These are phyloP conservation scores for Graphium colonna DNA, from an alignment of 2,888 invertebrate genomes.

Conservation along the genomic window DNA sequence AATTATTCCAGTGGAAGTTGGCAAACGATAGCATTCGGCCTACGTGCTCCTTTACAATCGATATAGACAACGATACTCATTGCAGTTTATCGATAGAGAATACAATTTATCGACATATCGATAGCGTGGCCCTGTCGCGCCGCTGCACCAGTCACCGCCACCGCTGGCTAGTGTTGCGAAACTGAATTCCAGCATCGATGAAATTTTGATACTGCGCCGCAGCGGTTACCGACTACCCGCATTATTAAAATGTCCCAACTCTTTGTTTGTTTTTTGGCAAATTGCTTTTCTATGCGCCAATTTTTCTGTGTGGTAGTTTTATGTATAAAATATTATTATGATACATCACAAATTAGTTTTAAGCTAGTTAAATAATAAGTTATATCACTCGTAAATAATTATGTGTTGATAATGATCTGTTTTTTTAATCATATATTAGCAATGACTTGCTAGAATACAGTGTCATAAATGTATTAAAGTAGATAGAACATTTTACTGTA, in stretches of 20 bases:
- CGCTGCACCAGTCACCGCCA: conserved; percentile 62
- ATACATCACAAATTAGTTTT: too few species aligned
- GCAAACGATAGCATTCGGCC: conserved; percentile 8
- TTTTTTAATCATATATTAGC: too few species aligned
- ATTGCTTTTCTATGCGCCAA: too few species aligned
- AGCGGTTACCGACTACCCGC: neutral
- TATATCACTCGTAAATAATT: too few species aligned
- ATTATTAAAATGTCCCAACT: conserved; percentile 18
- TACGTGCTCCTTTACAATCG: neutral
- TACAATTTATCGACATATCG: neutral
- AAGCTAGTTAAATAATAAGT: too few species aligned
- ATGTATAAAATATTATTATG: too few species aligned
- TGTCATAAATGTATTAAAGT: too few species aligned
- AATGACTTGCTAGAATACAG: too few species aligned
- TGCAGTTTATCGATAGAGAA: conserved; percentile 33
- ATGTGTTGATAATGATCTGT: too few species aligned
- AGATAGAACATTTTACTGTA: too few species aligned
- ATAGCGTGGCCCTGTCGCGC: conserved; percentile 37
- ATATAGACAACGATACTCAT: neutral
- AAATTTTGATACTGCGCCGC: conserved; percentile 19
- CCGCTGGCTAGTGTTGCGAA: conserved; percentile 39
- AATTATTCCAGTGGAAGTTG: conserved; percentile 13
- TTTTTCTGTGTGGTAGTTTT: too few species aligned
- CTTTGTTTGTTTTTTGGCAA: too few species aligned
- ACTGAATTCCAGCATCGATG: conserved; percentile 26